A percentile compares a stretch with the other conserved stretches of the same genome.
Conservation (phyloP, 2,888 invertebrate species). For the Urechis unicinctus region DNA sequence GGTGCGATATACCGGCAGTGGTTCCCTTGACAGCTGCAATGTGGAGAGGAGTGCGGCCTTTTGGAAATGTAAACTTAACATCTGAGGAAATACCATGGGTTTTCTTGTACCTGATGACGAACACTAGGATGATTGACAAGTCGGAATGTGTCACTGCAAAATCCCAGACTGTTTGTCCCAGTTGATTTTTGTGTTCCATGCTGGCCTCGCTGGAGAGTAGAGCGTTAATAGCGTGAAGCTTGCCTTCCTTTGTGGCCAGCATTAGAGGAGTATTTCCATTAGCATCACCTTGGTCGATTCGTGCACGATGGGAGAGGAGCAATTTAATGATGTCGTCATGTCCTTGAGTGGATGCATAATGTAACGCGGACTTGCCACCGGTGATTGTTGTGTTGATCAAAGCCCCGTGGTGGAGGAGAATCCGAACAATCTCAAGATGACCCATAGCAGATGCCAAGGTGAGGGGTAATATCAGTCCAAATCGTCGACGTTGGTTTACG, state of each 20-base stretch:
- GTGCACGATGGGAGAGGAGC: conserved; percentile 9
- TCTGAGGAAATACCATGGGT: neutral
- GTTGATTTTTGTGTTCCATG: conserved; percentile 29
- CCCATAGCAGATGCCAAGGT: conserved; percentile 42
- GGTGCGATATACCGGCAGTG: conserved; percentile 26
- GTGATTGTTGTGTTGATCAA: conserved; percentile 35
- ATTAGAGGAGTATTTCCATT: conserved; percentile 33
- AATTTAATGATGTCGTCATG: conserved; percentile 33
- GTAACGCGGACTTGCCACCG: conserved; percentile 43
- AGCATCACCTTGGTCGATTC: conserved; percentile 36
- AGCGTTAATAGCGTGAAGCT: conserved; percentile 25
- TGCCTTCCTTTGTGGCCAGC: conserved; percentile 32
- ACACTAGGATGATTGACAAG: conserved; percentile 22
- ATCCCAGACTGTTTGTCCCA: conserved; percentile 36
- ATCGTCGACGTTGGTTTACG: conserved; percentile 30
- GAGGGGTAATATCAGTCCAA: conserved; percentile 42
- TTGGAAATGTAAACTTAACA: neutral
- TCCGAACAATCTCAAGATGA: conserved; percentile 26
- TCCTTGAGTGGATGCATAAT: conserved; percentile 48
- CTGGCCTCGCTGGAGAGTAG: conserved; percentile 27
- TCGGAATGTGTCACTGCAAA: conserved; percentile 30
- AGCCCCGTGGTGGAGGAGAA: conserved; percentile 30
- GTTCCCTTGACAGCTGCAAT: conserved; percentile 25
- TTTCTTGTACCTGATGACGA: conserved; percentile 4
- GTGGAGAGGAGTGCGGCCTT: conserved; percentile 23